Percentiles rank a stretch among this genome's conserved stretches.
These are phyloP conservation scores for Muraenolepis orangiensis DNA, from an alignment of 2,797 vertebrate genomes.

Conservation along the genomic window DNA sequence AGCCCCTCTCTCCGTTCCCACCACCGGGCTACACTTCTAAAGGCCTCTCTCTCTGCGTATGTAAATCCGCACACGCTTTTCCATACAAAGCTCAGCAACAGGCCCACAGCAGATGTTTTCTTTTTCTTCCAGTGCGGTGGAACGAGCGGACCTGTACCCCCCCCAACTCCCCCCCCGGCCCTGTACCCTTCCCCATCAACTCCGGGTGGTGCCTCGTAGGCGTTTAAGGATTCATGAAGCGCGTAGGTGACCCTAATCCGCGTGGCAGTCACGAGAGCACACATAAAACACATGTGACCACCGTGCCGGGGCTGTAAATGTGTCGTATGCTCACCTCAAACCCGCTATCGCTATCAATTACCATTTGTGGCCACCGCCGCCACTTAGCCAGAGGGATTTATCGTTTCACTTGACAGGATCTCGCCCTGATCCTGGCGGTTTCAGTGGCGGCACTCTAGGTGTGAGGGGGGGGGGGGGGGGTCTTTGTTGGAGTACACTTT, in stretches of 20 bases:
- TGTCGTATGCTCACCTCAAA: slow-evolving; percentile 68
- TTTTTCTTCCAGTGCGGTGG: not conserved
- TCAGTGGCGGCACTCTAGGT: slow-evolving; percentile 11
- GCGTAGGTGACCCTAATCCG: slow-evolving; percentile 73
- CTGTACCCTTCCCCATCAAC: too few species aligned
- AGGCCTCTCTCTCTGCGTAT: slow-evolving; percentile 55
- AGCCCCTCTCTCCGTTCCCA: not conserved
- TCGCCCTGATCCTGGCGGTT: slow-evolving; percentile 54
- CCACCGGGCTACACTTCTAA: not conserved
- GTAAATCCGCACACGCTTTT: slow-evolving; percentile 61
- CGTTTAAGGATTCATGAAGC: slow-evolving; percentile 79
- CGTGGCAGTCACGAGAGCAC: slow-evolving; percentile 58
- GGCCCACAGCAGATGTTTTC: not conserved
- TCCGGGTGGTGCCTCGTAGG: slow-evolving; percentile 57
- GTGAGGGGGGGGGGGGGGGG: slow-evolving; percentile 2
- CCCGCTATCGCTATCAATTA: slow-evolving; percentile 75
- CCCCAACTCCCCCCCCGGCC: not conserved
- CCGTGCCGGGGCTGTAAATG: slow-evolving; percentile 66
- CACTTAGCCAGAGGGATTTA: slow-evolving; percentile 72
- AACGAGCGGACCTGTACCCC: not conserved
- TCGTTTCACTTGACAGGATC: slow-evolving; percentile 48
- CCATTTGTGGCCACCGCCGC: slow-evolving; percentile 55
- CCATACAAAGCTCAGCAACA: slow-evolving; percentile 7
- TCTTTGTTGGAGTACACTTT: slow-evolving; percentile 37
- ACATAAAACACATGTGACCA: slow-evolving; percentile 78